phyloP scores from a whole-genome alignment of 2,797 vertebrate species.

The Hoplostethus mediterraneus region DNA sequence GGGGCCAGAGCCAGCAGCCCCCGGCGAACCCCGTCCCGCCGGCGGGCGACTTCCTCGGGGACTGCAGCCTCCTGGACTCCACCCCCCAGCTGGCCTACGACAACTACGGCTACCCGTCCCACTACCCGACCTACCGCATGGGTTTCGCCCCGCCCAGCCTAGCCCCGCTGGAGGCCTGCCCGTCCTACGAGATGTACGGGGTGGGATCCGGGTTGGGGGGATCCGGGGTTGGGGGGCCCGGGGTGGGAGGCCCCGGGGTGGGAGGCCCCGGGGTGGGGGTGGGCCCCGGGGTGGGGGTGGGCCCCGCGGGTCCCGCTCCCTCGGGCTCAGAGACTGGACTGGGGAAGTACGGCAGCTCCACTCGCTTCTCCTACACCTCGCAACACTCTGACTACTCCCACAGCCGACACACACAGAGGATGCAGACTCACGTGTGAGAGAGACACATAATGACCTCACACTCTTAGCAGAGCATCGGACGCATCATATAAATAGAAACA shows the following conservation, averaged over 20 bases:
- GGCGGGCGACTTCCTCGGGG: constrained; percentile 81
- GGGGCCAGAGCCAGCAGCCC: constrained; percentile 82
- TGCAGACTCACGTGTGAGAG: constrained; percentile 97
- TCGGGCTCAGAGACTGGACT: constrained; percentile 86
- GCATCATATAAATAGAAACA: constrained; percentile 71
- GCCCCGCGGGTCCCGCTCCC: constrained; percentile 71
- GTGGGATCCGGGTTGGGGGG: constrained; percentile 73
- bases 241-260: no score
- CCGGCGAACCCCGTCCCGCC: constrained; percentile 74
- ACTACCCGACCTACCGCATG: constrained; percentile 92
- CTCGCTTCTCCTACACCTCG: constrained; percentile 95
- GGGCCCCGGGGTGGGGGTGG: constrained; percentile 63
- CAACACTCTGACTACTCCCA: constrained; percentile 97
- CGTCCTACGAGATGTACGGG: constrained; percentile 87
- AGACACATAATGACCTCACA: constrained; percentile 50
- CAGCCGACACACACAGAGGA: constrained; percentile 94
- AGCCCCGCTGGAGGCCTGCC: constrained; percentile 83
- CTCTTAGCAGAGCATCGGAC: constrained; percentile 64
- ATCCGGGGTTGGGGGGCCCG: constrained; percentile 66
- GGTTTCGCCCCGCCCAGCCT: constrained; percentile 89
- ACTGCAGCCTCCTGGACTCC: constrained; percentile 88
- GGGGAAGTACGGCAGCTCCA: constrained; percentile 91
- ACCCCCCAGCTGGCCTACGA: constrained; percentile 93
- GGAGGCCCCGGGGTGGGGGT: constrained; percentile 42
- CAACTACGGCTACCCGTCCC: constrained; percentile 89